phyloP scores from a whole-genome alignment of 2,888 invertebrate genomes.

The Zhengitettix transpicula region DNA sequence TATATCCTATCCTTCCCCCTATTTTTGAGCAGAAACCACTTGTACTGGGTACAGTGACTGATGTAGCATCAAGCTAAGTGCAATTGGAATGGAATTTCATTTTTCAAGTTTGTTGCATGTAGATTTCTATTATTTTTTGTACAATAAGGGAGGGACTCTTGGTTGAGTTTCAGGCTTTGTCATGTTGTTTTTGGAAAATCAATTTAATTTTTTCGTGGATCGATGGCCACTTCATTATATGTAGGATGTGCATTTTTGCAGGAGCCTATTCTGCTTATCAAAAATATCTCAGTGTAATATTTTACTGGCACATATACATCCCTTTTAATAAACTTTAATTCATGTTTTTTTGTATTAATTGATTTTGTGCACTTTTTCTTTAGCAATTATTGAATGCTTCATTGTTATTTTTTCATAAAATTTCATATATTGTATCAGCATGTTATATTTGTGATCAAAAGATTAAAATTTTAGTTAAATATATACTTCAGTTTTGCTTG shows the following conservation, averaged over 20 bases:
- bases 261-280: constrained; percentile 15
- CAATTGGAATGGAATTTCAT: constrained; percentile 7
- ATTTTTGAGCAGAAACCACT: neutral
- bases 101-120: constrained; percentile 10
- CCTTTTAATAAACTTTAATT: neutral
- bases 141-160: constrained; percentile 1
- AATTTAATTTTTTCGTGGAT: constrained; percentile 2
- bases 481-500: no score
- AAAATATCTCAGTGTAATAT: constrained; percentile 4
- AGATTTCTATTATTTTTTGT: constrained; percentile 3
- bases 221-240: neutral
- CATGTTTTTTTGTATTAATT: no score
- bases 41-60: neutral
- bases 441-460: no score
- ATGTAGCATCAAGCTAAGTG: constrained; percentile 7
- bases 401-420: no score
- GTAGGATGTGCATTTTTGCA: constrained; percentile 24
- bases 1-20: neutral
- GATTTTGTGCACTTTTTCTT: no score
- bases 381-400: no score
- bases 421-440: no score
- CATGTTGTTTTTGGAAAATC: neutral
- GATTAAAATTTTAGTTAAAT: no score
- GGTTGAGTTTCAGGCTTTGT: neutral
- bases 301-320: constrained; percentile 3